Conservation (phyloP, 2,797 vertebrate genomes). For the Gobionotothen gibberifrons region DNA sequence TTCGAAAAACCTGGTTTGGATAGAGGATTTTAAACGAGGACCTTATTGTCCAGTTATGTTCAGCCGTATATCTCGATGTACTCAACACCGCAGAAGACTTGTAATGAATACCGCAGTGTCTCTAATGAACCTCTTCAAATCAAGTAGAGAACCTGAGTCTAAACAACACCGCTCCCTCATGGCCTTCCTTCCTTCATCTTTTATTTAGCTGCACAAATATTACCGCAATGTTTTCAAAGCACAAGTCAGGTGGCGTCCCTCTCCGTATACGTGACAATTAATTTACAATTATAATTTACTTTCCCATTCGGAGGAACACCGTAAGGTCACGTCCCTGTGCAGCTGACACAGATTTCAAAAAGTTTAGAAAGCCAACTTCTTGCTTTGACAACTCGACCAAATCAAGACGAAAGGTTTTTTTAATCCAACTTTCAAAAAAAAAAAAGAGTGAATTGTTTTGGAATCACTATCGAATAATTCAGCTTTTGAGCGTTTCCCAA, state of each 20-base stretch:
- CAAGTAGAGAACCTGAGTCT: conserved; percentile 46
- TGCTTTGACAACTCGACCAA: not conserved
- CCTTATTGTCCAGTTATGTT: not conserved
- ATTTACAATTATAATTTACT: conserved; percentile 45
- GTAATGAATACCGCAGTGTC: conserved; percentile 40
- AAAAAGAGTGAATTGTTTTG: not conserved
- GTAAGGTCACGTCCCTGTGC: not conserved
- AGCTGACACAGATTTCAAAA: conserved; percentile 1
- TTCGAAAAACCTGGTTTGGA: not conserved
- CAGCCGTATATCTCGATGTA: conserved; percentile 8
- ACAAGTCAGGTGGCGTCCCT: conserved; percentile 13
- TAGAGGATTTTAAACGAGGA: not conserved
- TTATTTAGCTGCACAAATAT: conserved; percentile 59
- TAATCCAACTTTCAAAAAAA: not conserved
- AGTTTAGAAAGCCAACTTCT: not conserved
- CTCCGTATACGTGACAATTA: not conserved
- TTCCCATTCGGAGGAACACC: not conserved
- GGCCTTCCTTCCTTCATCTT: conserved; percentile 51
- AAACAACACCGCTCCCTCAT: conserved; percentile 37
- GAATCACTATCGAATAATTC: not conserved
- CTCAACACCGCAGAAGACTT: conserved; percentile 18
- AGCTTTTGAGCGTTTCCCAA: not conserved
- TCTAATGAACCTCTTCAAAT: conserved; percentile 65
- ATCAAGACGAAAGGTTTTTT: too few relatives aligned
- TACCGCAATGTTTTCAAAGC: conserved; percentile 31